Conservation (phyloP, 2,113 vertebrate species). For the Conger conger region DNA sequence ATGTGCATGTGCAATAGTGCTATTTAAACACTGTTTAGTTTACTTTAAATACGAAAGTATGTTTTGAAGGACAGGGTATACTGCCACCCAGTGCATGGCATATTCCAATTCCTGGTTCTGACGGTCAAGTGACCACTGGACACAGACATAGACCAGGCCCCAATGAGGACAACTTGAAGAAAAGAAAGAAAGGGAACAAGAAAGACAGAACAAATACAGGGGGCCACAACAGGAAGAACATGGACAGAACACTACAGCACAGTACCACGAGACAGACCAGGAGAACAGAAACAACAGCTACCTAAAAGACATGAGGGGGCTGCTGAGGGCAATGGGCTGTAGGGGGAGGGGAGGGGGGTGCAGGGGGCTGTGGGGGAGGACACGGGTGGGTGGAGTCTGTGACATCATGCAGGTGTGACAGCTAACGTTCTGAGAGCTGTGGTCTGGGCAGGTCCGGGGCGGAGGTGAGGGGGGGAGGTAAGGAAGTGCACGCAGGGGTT, state of each 20-base stretch:
- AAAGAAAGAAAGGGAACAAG: conserved; percentile 26
- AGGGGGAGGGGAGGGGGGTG: neutral
- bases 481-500: neutral
- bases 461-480: conserved; percentile 21
- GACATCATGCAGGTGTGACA: conserved; percentile 34
- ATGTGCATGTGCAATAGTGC: neutral
- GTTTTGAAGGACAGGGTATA: neutral
- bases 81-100: neutral
- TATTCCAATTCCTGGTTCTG: conserved; percentile 15
- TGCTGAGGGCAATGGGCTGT: conserved; percentile 33
- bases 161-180: conserved; percentile 35
- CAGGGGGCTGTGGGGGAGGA: neutral
- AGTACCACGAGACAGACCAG: conserved; percentile 38
- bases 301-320: conserved; percentile 31
- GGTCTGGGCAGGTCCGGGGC: neutral
- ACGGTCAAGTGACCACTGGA: conserved; percentile 25
- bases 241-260: conserved; percentile 27
- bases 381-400: conserved; percentile 4
- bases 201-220: conserved; percentile 44
- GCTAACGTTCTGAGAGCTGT: conserved; percentile 27
- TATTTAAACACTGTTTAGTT: neutral
- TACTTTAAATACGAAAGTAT: too few relatives aligned
- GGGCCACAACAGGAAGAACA: conserved; percentile 40
- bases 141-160: conserved; percentile 30
- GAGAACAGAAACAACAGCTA: conserved; percentile 42